Base-by-base conservation (phyloP, 2,888 invertebrate species). In the Steromphala cineraria region DNA sequence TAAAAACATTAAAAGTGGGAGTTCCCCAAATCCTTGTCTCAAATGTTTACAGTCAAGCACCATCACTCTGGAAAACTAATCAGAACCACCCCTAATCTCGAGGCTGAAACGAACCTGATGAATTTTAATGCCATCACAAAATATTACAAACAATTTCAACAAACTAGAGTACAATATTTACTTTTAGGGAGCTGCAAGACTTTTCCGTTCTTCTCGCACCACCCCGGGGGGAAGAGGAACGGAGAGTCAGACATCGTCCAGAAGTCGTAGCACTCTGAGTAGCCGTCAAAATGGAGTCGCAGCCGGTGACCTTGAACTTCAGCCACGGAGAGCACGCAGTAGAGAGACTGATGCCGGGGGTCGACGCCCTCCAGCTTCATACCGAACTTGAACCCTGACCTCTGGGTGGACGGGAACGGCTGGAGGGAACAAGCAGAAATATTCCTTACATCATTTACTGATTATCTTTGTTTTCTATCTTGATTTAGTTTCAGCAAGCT, bases 331-430 rank as follows among this genome's bases (percentile, higher is more conserved):
- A 97, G 95, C 31, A 98, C 97, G 92, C 98, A 98, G 92, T 97
- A 97, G 82, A 97, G 94, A 0, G 97, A 96, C 80, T 97, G 98
- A 93, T 98, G 97, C 90, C 96, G 96, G 0, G 98, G 98, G 94
- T 99, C 98, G 67, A 98, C 96, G 2, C 97, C 98, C 94, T 98
- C 98, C 88, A 98, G 92, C 89, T 97, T 96, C 97, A 98, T 97
- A 2, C 97, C 97, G 56, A 96, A 95, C 67, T 90, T 90, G 86
- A 93, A 94, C 91, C 96, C 95, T 94, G 97, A 97, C 84, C 96
- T 95, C 83, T 96, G 95, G 5, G 94, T 95, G 87, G 95, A 95
- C 0, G 97, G 97, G 89, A 97, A 96, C 0, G 91, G 89, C 92
- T 93, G 87, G 24, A 96, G 95, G 36, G 80, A 40, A 24, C 24